Evolutionary conservation across 2,797 vertebrate species (phyloP), one percentile per base, ranked within the genome.

Genomic region (Peromyscus attwateri): DNA sequence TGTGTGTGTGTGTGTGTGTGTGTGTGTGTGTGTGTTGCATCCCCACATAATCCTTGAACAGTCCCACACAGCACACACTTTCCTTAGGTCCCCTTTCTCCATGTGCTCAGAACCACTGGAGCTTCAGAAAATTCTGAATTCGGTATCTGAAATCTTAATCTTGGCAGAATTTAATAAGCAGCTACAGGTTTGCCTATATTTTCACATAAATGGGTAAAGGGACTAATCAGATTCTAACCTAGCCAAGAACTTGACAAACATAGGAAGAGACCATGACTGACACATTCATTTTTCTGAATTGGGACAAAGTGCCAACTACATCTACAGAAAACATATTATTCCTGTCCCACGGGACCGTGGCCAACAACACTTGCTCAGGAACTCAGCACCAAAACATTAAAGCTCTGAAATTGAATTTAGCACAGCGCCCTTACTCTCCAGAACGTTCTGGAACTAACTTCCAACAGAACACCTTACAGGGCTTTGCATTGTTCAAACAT

Each of bases 161-260:
- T 82, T 84, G n/a, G 27, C 66, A 77, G 52, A 73, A 68, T 96
- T 89, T 97, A 93, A 95, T 95, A 95, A 94, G 94, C 91, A 97
- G 85, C 88, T 92, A 92, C 81, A 81, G 68, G 70, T 60, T 92
- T 95, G 89, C 52, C 93, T 55, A 84, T 49, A 91, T 96, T 96
- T 97, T 83, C 90, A 96, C 88, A 96, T 37, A 95, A 91, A 93
- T 82, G 87, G 97, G 94, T 97, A 95, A 95, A 96, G 81, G 95
- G 84, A 93, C 92, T 96, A 95, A 97, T 83, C 92, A 89, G 87
- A 93, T 82, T 94, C 89, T 77, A 93, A 95, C 91, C 91, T 97
- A 91, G 96, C 76, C 89, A 76, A 95, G 94, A 93, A 94, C 91
- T 92, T 96, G 97, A 95, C 95, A 97, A 93, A 94, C 84, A 83